Evolutionary conservation across 2,113 vertebrate species (phyloP), one percentile per base, ranked within the genome.

Genomic region (Hemibates koningsi): DNA sequence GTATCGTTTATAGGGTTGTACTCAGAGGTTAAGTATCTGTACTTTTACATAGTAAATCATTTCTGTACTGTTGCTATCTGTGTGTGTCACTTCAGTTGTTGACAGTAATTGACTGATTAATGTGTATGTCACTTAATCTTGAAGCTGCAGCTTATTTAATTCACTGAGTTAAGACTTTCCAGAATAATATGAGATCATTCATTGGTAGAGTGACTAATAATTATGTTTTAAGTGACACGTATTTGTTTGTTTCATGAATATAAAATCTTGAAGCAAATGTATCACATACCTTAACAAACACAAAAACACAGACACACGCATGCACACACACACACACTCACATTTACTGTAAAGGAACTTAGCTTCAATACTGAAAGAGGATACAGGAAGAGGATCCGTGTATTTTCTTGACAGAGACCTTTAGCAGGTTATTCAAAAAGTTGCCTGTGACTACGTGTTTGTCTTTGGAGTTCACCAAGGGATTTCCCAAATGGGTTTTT

Each of bases 91-190:
- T 32, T 59, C 7, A 59, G 2, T 59, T 9, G 4, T 3, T 0
- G 0, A 32, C 56, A 59, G 8, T 17, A 32, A 61, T 61, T 61
- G 27, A 61, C 27, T 32, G 27, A 10, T 61, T 6, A 32, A 61
- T 32, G 14, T 61, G 57, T 0, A 0, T 10, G 27, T 0, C 5
- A 10, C 27, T 61, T 32, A 32, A 61, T 0, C 14, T 1, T 61
- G 14, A 61, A 61, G 3, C 57, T 61, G 27, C 57, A 9, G 57
- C 57, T 61, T 17, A 61, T 61, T 1, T 61, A 0, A 61, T 17
- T 32, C 14, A 32, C 27, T 0, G 7, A 10, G 29, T 61, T 61
- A 61, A 61, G 29, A 34, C 9, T 32, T 61, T 61, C 59, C 59
- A 61, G 59, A 34, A 19, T 34, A 61, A 34, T 0, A 61, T 34